Conservation (phyloP, 2,113 vertebrate species). For the Helogale parvula region DNA sequence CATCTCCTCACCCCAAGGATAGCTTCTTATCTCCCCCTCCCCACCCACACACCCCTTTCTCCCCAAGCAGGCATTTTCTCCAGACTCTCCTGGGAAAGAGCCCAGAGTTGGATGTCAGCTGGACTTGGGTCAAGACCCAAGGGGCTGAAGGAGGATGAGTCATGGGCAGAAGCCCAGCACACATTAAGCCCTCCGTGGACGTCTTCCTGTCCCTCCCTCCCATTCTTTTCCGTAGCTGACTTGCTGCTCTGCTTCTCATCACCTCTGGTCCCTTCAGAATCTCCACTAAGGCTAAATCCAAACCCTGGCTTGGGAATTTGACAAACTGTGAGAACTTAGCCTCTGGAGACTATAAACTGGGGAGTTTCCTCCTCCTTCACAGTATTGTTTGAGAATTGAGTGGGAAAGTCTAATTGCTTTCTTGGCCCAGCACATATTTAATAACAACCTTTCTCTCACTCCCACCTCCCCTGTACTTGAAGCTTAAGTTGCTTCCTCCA, state of each 20-base stretch:
- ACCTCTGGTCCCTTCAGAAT: conserved; percentile 24
- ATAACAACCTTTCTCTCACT: conserved; percentile 11
- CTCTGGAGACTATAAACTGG: neutral
- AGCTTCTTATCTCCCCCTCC: neutral
- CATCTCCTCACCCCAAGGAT: neutral
- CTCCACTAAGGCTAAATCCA: conserved; percentile 21
- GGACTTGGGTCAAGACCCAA: conserved; percentile 55
- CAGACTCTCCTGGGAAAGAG: conserved; percentile 50
- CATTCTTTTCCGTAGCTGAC: neutral
- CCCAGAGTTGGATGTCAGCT: neutral
- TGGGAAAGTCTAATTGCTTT: neutral
- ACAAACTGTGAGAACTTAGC: neutral
- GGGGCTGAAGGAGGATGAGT: conserved; percentile 41
- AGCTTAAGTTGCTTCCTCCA: conserved; percentile 1
- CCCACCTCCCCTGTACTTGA: neutral
- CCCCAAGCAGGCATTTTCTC: neutral
- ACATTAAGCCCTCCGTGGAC: neutral
- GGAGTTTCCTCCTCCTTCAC: neutral
- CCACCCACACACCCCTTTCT: neutral
- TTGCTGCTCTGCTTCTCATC: conserved; percentile 48
- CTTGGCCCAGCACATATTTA: neutral
- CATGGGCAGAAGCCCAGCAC: neutral
- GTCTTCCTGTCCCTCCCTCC: neutral
- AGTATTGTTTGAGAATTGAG: neutral
- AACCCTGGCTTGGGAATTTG: neutral